A percentile compares a stretch with the other conserved stretches of the same genome.
Conservation (phyloP, 2,888 invertebrate species). For the Scrobipalpa costella region DNA sequence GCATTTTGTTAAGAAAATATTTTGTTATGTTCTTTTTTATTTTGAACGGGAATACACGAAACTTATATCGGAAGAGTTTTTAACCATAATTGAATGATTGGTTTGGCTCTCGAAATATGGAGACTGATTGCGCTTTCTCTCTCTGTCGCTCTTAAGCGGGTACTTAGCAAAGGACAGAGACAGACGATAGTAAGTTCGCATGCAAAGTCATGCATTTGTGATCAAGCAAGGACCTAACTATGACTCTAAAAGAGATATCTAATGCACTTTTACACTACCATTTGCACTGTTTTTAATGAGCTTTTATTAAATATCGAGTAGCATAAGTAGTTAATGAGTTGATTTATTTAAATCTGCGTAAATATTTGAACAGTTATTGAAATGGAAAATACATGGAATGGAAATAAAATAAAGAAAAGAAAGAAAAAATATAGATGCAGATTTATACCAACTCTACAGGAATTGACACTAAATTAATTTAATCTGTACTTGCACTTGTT, state of each 20-base stretch:
- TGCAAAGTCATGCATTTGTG: neutral
- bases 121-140: conserved; percentile 16
- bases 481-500: neutral
- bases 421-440: conserved; percentile 2
- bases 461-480: conserved; percentile 22
- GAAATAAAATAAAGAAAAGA: neutral
- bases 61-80: neutral
- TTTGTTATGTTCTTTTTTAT: conserved; percentile 31
- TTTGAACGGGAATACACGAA: conserved; percentile 3
- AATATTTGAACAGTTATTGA: conserved; percentile 12
- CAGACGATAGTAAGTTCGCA: conserved; percentile 10
- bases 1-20: conserved; percentile 36
- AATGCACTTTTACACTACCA: conserved; percentile 29
- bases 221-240: conserved; percentile 23
- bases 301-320: conserved; percentile 35
- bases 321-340: conserved; percentile 33
- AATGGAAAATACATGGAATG: neutral
- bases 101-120: conserved; percentile 11
- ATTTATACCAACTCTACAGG: conserved; percentile 17
- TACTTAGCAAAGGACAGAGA: conserved; percentile 25
- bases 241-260: conserved; percentile 16
- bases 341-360: conserved; percentile 10
- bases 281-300: conserved; percentile 40
- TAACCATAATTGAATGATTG: neutral
- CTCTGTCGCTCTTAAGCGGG: conserved; percentile 27